A percentile compares a stretch with the other conserved stretches of the same genome.
Conservation (phyloP, 2,113 vertebrate species). For the Alaudala cheleensis region DNA sequence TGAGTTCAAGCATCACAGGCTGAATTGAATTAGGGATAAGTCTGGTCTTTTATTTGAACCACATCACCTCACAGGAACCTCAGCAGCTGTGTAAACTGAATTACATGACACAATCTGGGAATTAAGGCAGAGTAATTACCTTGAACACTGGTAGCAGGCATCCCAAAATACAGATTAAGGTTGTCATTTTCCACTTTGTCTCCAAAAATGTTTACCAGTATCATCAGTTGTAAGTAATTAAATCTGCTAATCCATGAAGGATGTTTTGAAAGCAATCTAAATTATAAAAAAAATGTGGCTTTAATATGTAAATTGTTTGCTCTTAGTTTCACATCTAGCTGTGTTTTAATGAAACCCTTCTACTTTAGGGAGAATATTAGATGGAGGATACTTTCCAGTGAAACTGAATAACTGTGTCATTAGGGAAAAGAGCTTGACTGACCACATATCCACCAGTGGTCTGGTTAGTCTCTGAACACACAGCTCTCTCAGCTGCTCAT, state of each 20-base stretch:
- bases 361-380: background rate
- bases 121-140: constrained; percentile 39
- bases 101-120: constrained; percentile 10
- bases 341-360: background rate
- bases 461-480: background rate
- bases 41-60: constrained; percentile 1
- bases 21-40: background rate
- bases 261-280: background rate
- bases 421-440: background rate
- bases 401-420: background rate
- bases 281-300: background rate
- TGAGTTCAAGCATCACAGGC: fast-evolving
- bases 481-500: background rate
- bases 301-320: background rate
- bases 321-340: background rate
- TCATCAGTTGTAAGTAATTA: constrained; percentile 11
- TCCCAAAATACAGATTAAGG: constrained; percentile 46
- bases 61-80: background rate
- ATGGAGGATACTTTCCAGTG: background rate
- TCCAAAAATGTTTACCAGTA: constrained; percentile 29
- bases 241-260: background rate
- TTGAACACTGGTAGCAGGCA: constrained; percentile 3
- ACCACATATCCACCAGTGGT: background rate
- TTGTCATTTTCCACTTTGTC: constrained; percentile 42
- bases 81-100: constrained; percentile 44